Percentiles rank a stretch among this genome's conserved stretches.
phyloP scores from a whole-genome alignment of 2,113 vertebrate species.

The Mesitornis unicolor region DNA sequence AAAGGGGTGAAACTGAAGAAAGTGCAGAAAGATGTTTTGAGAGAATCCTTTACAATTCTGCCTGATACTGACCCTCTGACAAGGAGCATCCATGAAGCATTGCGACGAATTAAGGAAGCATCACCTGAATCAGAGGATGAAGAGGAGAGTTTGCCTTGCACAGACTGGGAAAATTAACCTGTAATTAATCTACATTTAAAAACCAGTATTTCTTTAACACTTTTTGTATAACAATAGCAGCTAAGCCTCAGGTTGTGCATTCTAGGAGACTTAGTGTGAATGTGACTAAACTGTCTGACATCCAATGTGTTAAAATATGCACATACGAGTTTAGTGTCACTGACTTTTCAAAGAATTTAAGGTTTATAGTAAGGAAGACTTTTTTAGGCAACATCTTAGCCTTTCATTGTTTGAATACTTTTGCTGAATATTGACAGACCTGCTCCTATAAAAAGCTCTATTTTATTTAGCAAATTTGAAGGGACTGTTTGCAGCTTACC shows the following conservation, averaged over 20 bases:
- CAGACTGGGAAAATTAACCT: slow-evolving; percentile 94
- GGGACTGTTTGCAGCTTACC: not conserved
- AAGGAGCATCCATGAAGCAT: slow-evolving; percentile 95
- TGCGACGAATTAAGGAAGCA: slow-evolving; percentile 95
- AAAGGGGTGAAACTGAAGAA: slow-evolving; percentile 95
- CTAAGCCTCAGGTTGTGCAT: not conserved
- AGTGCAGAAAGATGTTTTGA: slow-evolving; percentile 87
- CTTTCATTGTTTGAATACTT: not conserved
- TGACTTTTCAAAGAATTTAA: not conserved
- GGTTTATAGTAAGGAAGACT: not conserved
- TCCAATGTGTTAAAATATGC: not conserved
- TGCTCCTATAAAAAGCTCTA: not conserved
- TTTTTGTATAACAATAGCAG: not conserved
- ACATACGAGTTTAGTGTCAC: not conserved
- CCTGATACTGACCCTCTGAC: slow-evolving; percentile 90
- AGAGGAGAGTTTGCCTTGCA: slow-evolving; percentile 89
- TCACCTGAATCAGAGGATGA: slow-evolving; percentile 96
- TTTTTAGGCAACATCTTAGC: not conserved
- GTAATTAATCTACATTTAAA: slow-evolving; percentile 54
- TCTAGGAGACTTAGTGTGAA: not conserved
- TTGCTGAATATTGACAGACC: not conserved
- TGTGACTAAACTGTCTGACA: not conserved
- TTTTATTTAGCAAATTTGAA: not conserved
- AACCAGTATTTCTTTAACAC: not conserved
- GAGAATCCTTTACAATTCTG: slow-evolving; percentile 79